These are phyloP conservation scores for Melanostigma gelatinosum DNA, from an alignment of 2,113 vertebrate species.

Conservation along the genomic window DNA sequence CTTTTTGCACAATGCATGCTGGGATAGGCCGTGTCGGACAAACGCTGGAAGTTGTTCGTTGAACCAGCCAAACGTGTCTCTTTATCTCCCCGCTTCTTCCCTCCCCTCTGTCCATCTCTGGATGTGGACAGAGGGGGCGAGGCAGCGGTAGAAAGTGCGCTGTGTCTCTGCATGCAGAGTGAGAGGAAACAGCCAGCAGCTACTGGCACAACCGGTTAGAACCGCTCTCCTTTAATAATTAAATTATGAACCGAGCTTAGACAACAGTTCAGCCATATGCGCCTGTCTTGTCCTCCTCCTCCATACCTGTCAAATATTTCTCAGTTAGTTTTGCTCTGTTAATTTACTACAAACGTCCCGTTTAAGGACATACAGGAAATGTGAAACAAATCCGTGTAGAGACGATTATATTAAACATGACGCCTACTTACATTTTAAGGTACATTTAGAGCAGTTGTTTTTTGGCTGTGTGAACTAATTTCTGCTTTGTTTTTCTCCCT, in stretches of 20 bases:
- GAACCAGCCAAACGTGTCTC: neutral
- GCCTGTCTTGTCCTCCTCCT: neutral
- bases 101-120: neutral
- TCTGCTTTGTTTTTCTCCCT: too few species aligned
- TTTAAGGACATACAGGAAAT: too few species aligned
- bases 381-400: too few species aligned
- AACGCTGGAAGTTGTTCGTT: neutral
- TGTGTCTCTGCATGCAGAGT: slow-evolving; percentile 51
- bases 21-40: neutral
- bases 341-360: too few species aligned
- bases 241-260: slow-evolving; percentile 61
- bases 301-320: neutral
- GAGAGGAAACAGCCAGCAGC: slow-evolving; percentile 43
- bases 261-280: slow-evolving; percentile 8
- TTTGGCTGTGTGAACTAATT: too few species aligned
- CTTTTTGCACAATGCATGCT: neutral
- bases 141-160: neutral
- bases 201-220: slow-evolving; percentile 73
- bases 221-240: slow-evolving; percentile 79
- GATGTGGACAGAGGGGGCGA: neutral
- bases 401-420: too few species aligned
- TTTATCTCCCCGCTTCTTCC: neutral
- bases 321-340: neutral
- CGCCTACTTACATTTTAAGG: too few species aligned
- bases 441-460: too few species aligned